Evolutionary conservation across 2,113 vertebrate genomes (phyloP).

Genomic region (Vidua chalybeata): DNA sequence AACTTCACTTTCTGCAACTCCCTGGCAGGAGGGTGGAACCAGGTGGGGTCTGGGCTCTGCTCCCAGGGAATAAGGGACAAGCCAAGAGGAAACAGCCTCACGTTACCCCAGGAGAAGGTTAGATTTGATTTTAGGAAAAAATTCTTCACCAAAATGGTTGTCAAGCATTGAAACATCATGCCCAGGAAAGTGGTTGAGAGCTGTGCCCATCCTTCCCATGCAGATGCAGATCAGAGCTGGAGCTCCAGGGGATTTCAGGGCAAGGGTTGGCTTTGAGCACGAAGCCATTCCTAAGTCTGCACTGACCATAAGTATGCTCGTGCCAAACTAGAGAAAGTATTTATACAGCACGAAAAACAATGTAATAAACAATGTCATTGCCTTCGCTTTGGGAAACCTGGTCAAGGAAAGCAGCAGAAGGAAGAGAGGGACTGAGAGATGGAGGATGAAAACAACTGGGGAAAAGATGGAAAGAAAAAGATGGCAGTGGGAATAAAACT

Average conservation of each 20-base stretch:
- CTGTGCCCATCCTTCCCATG: not conserved
- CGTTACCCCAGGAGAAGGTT: rapidly evolving
- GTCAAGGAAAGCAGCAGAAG: not conserved
- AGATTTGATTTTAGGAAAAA: not conserved
- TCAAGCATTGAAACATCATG: not conserved
- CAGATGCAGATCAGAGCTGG: not conserved
- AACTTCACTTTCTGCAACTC: not conserved
- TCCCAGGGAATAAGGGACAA: not conserved
- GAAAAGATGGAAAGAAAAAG: rapidly evolving
- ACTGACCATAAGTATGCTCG: not conserved
- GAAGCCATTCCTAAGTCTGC: not conserved
- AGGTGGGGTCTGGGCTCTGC: not conserved
- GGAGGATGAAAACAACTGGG: not conserved
- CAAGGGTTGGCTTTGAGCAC: not conserved
- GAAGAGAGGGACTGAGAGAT: not conserved
- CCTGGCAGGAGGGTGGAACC: not conserved
- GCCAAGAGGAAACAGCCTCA: not conserved
- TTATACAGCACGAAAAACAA: not conserved
- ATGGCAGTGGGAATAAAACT: rapidly evolving
- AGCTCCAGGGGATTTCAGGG: not conserved
- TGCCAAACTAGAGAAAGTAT: not conserved
- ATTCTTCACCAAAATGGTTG: not conserved
- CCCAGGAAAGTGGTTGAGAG: not conserved
- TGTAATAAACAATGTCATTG: not conserved
- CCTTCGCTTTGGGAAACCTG: not conserved